Base-by-base conservation (phyloP, 2,888 invertebrate species). In the Hemaris fuciformis region DNA sequence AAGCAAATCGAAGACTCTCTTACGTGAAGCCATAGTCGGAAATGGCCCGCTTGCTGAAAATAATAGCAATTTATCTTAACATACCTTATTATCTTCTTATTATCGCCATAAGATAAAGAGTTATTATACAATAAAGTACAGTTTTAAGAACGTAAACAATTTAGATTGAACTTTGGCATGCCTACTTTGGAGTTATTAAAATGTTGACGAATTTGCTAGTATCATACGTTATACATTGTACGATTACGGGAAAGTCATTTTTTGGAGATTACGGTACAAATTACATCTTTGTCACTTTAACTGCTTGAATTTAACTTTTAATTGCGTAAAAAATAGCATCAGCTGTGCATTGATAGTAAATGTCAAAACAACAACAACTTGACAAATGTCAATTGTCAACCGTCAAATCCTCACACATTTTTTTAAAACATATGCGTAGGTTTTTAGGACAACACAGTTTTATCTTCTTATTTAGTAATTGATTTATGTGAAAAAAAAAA, bases 1-100 rank as follows among this genome's bases (percentile, higher is more conserved):
- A 63, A 96, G 85, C 70, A 96, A 90, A 84, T 95, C 94, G 64
- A 95, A 87, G 60, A 95, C 94, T 76, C 93, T 94, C 80, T 93
- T 94, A 70, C 94, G 66, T 23, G 72, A 71, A 61, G 65, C 64
- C 72, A 71, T 73, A 34, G 48, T 61, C 38, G 38, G 23, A 7
- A 31, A 41, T 27, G 59, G 64, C 64, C 42, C 65, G 64, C 65
- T 64, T 66, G 62, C 65, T 66, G 25, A 60, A 64, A 3, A 27
- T 8, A 18, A 31, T 15, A 31, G 27, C 18, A 53, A 53, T 53
- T 27, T 31, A 53, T 27, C 27, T 7, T 0, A 53, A 18, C 25
- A 53, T 38, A 8, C 8, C 23, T 23, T n/a, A 48, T 66, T 61
- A 64, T 63, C 63, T 61, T 46, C 4, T 22, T 41, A 41, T 65